These are phyloP conservation scores for Andinoacara biseriatus DNA, from an alignment of 2,113 vertebrate species.

Conservation along the genomic window DNA sequence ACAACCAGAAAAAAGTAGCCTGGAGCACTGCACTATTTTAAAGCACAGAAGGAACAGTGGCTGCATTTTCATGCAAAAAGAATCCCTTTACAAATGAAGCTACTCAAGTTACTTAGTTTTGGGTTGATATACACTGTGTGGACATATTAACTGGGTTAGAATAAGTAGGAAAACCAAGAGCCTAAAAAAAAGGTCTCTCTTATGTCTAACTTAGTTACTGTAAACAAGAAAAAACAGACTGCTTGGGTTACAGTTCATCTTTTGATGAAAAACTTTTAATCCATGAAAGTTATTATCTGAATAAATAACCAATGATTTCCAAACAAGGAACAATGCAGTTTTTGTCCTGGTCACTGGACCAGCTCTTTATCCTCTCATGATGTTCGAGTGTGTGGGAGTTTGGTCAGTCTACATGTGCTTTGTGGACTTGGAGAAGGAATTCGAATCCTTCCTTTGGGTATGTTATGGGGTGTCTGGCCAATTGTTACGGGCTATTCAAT, in stretches of 20 bases:
- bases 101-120: neutral
- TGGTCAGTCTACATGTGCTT: too few relatives aligned
- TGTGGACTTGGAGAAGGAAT: too few relatives aligned
- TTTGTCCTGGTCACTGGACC: too few relatives aligned
- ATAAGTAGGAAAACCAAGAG: neutral
- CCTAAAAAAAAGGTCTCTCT: neutral
- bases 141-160: conserved; percentile 8
- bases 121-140: neutral
- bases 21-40: conserved; percentile 39
- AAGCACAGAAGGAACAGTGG: conserved; percentile 19
- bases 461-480: too few relatives aligned
- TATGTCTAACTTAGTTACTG: neutral
- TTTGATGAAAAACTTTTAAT: neutral
- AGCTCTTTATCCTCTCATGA: too few relatives aligned
- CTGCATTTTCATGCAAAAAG: conserved; percentile 18
- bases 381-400: too few relatives aligned
- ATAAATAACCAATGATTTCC: neutral
- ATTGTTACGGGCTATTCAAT: too few relatives aligned
- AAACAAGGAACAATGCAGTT: neutral
- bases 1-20: conserved; percentile 32
- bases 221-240: neutral
- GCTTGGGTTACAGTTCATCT: neutral
- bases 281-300: neutral
- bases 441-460: too few relatives aligned
- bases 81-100: conserved; percentile 6